phyloP scores from a whole-genome alignment of 2,797 vertebrate genomes.

The Gallirallus australis region DNA sequence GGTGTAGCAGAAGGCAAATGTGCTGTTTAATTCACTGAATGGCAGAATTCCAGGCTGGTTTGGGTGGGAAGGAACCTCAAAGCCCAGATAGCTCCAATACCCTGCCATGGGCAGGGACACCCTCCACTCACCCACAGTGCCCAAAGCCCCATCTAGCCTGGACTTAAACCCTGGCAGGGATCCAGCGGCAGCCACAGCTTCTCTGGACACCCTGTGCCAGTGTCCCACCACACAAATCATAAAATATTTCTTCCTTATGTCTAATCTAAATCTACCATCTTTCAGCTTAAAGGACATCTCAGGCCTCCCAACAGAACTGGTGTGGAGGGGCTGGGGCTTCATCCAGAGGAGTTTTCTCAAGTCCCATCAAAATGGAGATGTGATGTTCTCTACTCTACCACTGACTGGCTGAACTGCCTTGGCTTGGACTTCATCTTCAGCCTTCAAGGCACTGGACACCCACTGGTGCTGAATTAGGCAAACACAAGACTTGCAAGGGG shows the following conservation, averaged over 20 bases:
- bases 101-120: too few relatives aligned
- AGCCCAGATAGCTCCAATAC: background rate
- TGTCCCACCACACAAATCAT: background rate
- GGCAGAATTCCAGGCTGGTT: background rate
- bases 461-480: background rate
- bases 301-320: background rate
- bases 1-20: background rate
- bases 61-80: background rate
- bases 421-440: background rate
- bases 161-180: background rate
- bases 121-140: background rate
- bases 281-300: background rate
- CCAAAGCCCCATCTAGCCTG: background rate
- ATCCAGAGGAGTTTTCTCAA: background rate
- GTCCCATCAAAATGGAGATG: background rate
- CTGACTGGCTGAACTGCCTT: accelerated
- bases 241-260: background rate
- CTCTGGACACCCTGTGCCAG: background rate
- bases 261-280: background rate
- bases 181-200: background rate
- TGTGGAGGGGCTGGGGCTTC: background rate
- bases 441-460: background rate
- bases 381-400: accelerated
- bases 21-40: background rate
- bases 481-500: background rate